Percentiles rank a stretch among this genome's conserved stretches.
Conservation (phyloP, 2,797 vertebrate species). For the Tympanoctomys barrerae region DNA sequence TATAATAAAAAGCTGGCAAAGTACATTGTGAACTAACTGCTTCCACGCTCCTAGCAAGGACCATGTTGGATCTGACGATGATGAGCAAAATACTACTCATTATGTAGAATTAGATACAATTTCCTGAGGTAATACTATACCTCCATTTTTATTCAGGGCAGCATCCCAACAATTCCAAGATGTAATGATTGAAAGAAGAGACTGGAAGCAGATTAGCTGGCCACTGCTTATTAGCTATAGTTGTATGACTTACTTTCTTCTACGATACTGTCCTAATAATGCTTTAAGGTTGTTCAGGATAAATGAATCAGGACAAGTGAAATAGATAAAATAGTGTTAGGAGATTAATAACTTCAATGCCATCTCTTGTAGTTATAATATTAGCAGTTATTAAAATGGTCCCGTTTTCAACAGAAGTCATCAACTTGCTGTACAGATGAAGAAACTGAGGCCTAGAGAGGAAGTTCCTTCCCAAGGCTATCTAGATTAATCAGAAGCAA, state of each 20-base stretch:
- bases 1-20: conserved; percentile 29
- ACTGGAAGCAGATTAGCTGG: not conserved
- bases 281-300: not conserved
- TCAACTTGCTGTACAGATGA: not conserved
- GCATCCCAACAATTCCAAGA: not conserved
- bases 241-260: not conserved
- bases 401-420: conserved; percentile 25
- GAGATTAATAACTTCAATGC: conserved; percentile 8
- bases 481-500: not conserved
- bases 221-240: not conserved
- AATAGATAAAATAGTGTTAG: conserved; percentile 11
- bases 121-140: conserved; percentile 35
- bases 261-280: not conserved
- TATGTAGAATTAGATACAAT: conserved; percentile 47
- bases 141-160: not conserved
- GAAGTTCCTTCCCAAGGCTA: not conserved
- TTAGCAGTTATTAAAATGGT: conserved; percentile 15
- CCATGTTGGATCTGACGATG: not conserved
- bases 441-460: not conserved
- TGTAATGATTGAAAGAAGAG: not conserved
- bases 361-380: not conserved
- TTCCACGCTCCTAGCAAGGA: not conserved
- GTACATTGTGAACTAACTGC: not conserved
- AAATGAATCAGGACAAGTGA: conserved; percentile 29
- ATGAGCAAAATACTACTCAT: conserved; percentile 32